These are phyloP conservation scores for Sminthurinus aureus DNA, from an alignment of 2,888 invertebrate species.

Conservation along the genomic window DNA sequence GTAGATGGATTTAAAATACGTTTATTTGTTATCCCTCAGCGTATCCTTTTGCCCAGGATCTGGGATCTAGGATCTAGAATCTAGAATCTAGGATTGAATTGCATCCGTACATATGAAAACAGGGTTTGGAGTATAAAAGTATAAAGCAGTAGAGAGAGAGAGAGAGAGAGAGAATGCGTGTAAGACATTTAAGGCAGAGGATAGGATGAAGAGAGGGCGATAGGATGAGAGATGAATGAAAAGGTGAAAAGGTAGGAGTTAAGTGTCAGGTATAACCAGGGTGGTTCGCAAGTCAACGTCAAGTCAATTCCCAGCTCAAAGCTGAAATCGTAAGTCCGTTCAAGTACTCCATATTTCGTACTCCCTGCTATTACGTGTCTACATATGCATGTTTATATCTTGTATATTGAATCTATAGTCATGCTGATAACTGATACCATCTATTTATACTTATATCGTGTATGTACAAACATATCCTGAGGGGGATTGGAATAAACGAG, in stretches of 20 bases:
- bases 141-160: background rate
- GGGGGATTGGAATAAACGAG: background rate
- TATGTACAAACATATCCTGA: background rate
- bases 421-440: too few relatives aligned
- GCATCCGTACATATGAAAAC: background rate
- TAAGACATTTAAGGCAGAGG: background rate
- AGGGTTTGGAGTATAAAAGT: background rate
- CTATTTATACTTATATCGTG: too few relatives aligned
- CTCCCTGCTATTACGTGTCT: too few relatives aligned
- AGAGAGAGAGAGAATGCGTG: background rate
- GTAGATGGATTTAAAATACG: background rate
- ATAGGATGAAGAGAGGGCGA: background rate
- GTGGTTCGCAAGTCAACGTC: background rate
- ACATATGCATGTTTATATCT: too few relatives aligned
- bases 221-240: background rate
- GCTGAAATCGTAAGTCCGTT: background rate
- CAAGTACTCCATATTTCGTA: too few relatives aligned
- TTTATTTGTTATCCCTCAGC: background rate
- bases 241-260: background rate
- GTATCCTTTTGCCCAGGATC: background rate
- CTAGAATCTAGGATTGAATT: background rate
- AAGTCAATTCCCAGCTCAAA: background rate
- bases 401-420: too few relatives aligned
- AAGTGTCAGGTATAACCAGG: conserved; percentile 1
- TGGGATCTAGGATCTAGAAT: background rate